Evolutionary conservation across 2,113 vertebrate genomes (phyloP).

Genomic region (Tachysurus fulvidraco): DNA sequence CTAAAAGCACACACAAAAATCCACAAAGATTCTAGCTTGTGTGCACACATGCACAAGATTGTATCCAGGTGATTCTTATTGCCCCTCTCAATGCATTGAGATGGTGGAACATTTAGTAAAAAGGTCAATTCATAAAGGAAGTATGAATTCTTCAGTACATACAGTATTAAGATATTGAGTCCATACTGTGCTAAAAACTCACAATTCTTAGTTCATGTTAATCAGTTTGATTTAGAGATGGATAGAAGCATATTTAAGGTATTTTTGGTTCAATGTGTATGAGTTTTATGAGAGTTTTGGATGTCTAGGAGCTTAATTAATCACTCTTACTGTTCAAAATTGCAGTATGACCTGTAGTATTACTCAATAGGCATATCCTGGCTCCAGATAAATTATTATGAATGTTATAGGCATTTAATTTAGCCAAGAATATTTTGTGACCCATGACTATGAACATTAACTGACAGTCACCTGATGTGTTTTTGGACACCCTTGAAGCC

Average conservation of each 20-base stretch:
- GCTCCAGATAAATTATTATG: not conserved
- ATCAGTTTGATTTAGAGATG: not conserved
- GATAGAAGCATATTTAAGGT: constrained; percentile 27
- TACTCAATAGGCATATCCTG: not conserved
- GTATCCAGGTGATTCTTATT: not conserved
- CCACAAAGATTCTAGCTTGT: not conserved
- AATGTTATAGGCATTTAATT: not conserved
- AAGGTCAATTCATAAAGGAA: not conserved
- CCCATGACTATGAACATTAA: constrained; percentile 20
- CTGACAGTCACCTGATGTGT: not conserved
- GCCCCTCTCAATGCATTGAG: not conserved
- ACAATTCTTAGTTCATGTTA: constrained; percentile 30
- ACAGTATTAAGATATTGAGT: not conserved
- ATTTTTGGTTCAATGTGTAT: constrained; percentile 26
- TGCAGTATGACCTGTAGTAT: not conserved
- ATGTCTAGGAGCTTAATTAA: constrained; percentile 26
- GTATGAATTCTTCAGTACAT: not conserved
- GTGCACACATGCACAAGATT: not conserved
- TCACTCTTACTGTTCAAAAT: constrained; percentile 13
- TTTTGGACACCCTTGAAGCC: not conserved
- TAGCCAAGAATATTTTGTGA: not conserved
- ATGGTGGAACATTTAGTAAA: constrained; percentile 7
- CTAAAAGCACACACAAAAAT: not conserved
- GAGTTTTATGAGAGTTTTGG: not conserved
- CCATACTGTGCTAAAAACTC: not conserved